These are phyloP conservation scores for Cirrhinus molitorella DNA, from an alignment of 2,797 vertebrate genomes.

Conservation along the genomic window DNA sequence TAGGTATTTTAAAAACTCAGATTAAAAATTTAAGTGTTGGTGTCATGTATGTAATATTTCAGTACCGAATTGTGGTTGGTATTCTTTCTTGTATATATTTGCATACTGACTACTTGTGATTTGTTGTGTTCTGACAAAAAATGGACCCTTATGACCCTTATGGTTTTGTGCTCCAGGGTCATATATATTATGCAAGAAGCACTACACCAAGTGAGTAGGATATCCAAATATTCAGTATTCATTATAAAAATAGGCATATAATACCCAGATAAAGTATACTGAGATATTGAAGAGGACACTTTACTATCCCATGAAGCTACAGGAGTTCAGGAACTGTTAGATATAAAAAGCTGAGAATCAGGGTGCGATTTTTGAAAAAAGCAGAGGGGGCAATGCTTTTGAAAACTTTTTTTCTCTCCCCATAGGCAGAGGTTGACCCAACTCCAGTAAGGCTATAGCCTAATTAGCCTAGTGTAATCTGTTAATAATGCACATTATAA, in stretches of 20 bases:
- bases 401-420: too few species aligned
- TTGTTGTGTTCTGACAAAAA: background rate
- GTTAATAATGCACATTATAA: too few species aligned
- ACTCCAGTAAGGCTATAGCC: too few species aligned
- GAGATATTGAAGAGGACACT: background rate
- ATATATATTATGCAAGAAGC: background rate
- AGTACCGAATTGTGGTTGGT: background rate
- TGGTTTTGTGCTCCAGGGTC: too few species aligned
- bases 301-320: background rate
- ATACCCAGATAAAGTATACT: background rate
- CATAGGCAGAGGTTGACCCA: too few species aligned
- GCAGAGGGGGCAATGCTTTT: too few species aligned
- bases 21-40: background rate
- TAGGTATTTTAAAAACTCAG: background rate
- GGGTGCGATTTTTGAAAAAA: too few species aligned
- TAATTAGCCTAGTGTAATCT: too few species aligned
- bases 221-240: background rate
- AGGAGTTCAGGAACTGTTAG: background rate
- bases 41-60: background rate
- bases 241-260: background rate
- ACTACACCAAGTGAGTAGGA: background rate
- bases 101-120: background rate
- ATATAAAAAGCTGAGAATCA: background rate
- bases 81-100: background rate
- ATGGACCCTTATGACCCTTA: too few species aligned